phyloP scores from a whole-genome alignment of 2,113 vertebrate species.

The Muntiacus reevesi region DNA sequence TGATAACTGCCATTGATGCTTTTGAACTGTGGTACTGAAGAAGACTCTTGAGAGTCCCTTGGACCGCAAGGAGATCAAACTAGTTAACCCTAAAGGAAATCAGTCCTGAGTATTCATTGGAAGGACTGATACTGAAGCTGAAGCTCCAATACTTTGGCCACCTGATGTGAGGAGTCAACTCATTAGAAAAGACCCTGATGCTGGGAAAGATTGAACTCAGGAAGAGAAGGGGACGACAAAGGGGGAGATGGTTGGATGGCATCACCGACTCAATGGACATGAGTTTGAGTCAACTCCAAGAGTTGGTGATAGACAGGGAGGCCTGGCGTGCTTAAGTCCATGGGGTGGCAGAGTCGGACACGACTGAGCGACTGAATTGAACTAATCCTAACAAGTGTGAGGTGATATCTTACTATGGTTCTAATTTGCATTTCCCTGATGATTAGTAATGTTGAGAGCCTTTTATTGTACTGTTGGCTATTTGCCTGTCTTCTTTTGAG shows the following conservation, averaged over 20 bases:
- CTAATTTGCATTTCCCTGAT: not conserved
- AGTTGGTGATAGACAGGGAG: not conserved
- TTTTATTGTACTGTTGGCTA: not conserved
- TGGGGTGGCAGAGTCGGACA: not conserved
- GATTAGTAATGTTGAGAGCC: not conserved
- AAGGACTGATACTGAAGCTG: not conserved
- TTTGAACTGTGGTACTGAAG: not conserved
- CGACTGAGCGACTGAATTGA: not conserved
- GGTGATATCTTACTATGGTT: not conserved
- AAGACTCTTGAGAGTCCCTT: not conserved
- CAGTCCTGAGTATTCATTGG: not conserved
- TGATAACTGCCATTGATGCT: not conserved
- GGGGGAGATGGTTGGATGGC: not conserved
- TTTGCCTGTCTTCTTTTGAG: not conserved
- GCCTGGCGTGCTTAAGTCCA: not conserved
- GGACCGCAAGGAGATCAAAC: not conserved
- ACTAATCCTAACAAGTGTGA: not conserved
- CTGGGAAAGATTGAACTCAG: not conserved
- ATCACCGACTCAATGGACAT: not conserved
- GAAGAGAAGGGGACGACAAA: not conserved
- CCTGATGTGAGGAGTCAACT: not conserved
- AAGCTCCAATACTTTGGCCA: not conserved
- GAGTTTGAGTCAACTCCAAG: not conserved
- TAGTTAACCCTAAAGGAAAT: not conserved
- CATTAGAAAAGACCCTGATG: not conserved